These are phyloP conservation scores for Pollachius pollachius DNA, from an alignment of 2,113 vertebrate species.

Conservation along the genomic window DNA sequence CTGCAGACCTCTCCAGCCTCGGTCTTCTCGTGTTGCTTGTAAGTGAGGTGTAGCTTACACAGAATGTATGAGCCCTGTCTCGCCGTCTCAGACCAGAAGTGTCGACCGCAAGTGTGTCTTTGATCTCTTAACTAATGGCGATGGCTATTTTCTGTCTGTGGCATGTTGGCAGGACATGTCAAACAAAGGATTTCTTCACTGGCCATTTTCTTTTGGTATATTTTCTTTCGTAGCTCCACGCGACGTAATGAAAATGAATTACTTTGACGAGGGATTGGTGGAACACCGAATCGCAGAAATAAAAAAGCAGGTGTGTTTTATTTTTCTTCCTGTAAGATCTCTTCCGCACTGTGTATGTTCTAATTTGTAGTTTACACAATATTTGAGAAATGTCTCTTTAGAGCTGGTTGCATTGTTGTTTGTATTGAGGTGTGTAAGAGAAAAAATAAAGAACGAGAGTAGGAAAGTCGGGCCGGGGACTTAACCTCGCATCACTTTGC, in stretches of 20 bases:
- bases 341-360: too few species aligned
- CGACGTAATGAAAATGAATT: slow-evolving; percentile 25
- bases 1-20: too few species aligned
- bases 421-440: too few species aligned
- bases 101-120: slow-evolving; percentile 52
- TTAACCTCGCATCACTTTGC: too few species aligned
- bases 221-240: slow-evolving; percentile 34
- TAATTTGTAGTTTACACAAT: too few species aligned
- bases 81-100: slow-evolving; percentile 51
- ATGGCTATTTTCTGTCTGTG: slow-evolving; percentile 64
- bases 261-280: not conserved
- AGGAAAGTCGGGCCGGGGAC: too few species aligned
- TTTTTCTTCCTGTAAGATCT: too few species aligned
- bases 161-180: slow-evolving; percentile 61
- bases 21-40: not conserved
- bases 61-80: slow-evolving; percentile 43
- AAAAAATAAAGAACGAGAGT: not conserved
- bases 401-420: too few species aligned
- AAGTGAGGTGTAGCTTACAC: slow-evolving; percentile 29
- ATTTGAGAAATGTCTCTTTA: too few species aligned
- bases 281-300: too few species aligned
- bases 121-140: slow-evolving; percentile 70
- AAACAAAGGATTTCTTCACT: slow-evolving; percentile 62
- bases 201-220: slow-evolving; percentile 28
- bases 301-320: too few species aligned